Percentiles rank a stretch among this genome's conserved stretches.
These are phyloP conservation scores for Athrips mouffetella DNA, from an alignment of 2,888 invertebrate genomes.

Conservation along the genomic window DNA sequence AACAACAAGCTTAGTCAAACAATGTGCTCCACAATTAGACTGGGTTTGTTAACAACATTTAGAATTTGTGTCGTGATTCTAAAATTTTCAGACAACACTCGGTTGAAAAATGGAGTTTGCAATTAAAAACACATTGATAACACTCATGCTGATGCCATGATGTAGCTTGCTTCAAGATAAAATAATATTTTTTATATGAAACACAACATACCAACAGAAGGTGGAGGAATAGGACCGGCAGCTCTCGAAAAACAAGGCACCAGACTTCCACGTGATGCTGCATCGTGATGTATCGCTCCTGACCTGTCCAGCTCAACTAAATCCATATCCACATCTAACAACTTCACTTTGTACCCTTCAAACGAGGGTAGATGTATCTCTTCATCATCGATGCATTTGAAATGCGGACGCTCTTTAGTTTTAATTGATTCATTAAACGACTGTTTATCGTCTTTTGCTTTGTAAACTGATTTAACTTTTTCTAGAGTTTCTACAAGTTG, in stretches of 20 bases:
- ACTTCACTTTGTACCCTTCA: constrained; percentile 42
- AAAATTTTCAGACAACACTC: too few relatives aligned
- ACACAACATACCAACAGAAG: constrained; percentile 51
- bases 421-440: constrained; percentile 58
- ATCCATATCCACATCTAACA: constrained; percentile 37
- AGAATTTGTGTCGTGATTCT: too few relatives aligned
- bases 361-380: constrained; percentile 33
- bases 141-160: too few relatives aligned
- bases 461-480: constrained; percentile 26
- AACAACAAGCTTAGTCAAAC: too few relatives aligned
- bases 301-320: constrained; percentile 57
- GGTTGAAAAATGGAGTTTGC: too few relatives aligned
- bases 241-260: constrained; percentile 23
- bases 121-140: too few relatives aligned
- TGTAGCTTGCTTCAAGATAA: neutral
- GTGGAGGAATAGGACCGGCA: constrained; percentile 31
- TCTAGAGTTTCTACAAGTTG: constrained; percentile 17
- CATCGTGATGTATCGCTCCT: constrained; percentile 55
- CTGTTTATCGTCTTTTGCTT: constrained; percentile 60
- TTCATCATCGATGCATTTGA: neutral
- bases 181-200: neutral
- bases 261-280: constrained; percentile 49
- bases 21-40: too few relatives aligned
- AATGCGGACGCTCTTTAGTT: constrained; percentile 41
- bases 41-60: too few relatives aligned